phyloP scores from a whole-genome alignment of 2,888 invertebrate species.

The Nomada flava region DNA sequence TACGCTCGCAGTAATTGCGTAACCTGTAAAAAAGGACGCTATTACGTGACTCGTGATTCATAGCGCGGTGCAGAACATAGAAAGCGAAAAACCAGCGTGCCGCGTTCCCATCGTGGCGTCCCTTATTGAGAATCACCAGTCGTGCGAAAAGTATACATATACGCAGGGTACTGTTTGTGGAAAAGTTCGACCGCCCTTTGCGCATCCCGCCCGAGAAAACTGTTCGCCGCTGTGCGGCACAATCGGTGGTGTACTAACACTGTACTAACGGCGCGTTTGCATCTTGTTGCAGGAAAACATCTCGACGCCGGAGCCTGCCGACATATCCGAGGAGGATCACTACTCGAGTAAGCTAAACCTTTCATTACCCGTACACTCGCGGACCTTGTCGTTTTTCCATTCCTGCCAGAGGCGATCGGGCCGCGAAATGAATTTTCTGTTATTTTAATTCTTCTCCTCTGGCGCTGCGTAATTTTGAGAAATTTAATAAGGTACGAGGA shows the following conservation, averaged over 20 bases:
- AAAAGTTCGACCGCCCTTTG: conserved; percentile 4
- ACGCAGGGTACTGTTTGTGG: neutral
- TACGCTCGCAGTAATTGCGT: too few species aligned
- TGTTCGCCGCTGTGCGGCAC: conserved; percentile 1
- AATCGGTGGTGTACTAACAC: conserved; percentile 1
- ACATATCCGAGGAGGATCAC: conserved; percentile 90
- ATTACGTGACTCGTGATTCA: neutral
- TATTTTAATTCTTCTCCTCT: neutral
- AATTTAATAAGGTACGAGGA: too few species aligned
- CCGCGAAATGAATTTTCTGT: conserved; percentile 22
- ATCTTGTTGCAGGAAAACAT: conserved; percentile 89
- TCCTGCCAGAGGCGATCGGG: conserved; percentile 47
- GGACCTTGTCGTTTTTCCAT: conserved; percentile 46
- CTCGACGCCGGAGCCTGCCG: conserved; percentile 88
- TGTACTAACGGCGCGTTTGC: conserved; percentile 51
- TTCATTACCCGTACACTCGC: conserved; percentile 40
- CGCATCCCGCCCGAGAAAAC: conserved; percentile 23
- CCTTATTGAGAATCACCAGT: neutral
- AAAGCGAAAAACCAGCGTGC: neutral
- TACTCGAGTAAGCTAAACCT: conserved; percentile 87
- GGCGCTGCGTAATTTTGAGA: too few species aligned
- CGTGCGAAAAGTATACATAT: neutral
- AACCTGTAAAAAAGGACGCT: neutral
- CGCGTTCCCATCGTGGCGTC: neutral
- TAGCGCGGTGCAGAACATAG: neutral